A percentile compares a stretch with the other conserved stretches of the same genome.
Conservation (phyloP, 2,797 vertebrate species). For the Ficedula albicollis region DNA sequence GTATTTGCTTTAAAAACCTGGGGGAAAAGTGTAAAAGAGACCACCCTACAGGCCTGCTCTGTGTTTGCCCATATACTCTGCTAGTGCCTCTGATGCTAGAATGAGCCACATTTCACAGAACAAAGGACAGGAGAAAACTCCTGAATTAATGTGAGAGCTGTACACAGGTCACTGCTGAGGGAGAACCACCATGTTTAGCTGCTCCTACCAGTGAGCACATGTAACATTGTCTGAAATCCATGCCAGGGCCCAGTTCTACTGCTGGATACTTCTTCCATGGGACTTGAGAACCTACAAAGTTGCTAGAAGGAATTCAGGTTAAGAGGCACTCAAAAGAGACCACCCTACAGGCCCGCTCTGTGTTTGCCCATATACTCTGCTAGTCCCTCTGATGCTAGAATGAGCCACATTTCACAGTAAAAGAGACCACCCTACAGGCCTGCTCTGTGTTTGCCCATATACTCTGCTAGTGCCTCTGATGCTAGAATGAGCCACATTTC, state of each 20-base stretch:
- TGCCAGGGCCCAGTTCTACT: background rate
- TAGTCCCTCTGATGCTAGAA: background rate
- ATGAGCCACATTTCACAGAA: background rate
- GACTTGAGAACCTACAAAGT: background rate
- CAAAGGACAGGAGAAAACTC: background rate
- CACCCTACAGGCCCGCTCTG: accelerated
- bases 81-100: background rate
- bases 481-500: background rate
- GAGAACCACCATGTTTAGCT: background rate
- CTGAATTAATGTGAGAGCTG: background rate
- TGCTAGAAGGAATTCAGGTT: background rate
- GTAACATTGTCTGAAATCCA: background rate
- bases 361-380: background rate
- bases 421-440: background rate
- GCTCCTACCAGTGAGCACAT: background rate
- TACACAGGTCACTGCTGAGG: background rate
- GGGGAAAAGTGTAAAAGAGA: background rate
- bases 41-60: accelerated
- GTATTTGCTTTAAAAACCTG: background rate
- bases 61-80: background rate
- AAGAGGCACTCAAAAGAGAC: background rate
- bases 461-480: background rate
- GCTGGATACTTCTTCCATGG: background rate
- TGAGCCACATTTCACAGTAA: background rate
- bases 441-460: background rate